Percentiles rank a stretch among this genome's conserved stretches.
These are phyloP conservation scores for Fukomys damarensis DNA, from an alignment of 2,113 vertebrate genomes.

Conservation along the genomic window DNA sequence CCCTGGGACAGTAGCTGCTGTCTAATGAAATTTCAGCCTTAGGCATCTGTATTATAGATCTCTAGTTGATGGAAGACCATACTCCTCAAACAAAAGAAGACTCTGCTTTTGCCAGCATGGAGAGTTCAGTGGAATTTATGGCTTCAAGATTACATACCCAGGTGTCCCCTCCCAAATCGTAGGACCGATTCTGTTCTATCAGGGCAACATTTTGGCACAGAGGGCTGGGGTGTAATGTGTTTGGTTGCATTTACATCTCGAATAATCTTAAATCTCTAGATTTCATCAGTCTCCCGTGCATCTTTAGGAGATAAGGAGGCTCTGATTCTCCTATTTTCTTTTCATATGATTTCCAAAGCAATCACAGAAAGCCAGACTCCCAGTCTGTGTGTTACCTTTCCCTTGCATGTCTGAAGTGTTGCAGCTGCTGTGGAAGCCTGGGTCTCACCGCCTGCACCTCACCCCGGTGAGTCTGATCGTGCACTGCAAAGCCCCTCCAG, in stretches of 20 bases:
- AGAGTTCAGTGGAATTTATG: neutral
- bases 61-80: neutral
- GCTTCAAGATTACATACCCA: neutral
- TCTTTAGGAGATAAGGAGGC: neutral
- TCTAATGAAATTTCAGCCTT: neutral
- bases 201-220: neutral
- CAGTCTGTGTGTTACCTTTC: neutral
- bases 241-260: neutral
- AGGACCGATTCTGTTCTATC: neutral
- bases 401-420: neutral
- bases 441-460: neutral
- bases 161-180: neutral
- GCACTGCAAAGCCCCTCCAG: no score
- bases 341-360: neutral
- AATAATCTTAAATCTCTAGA: neutral
- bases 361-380: neutral
- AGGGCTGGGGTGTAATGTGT: neutral
- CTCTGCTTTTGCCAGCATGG: neutral
- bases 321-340: neutral
- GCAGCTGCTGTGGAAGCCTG: neutral
- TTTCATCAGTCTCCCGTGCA: neutral
- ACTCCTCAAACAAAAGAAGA: neutral
- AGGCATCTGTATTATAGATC: neutral
- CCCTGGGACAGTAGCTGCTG: neutral
- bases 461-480: neutral